These are phyloP conservation scores for Periophthalmus magnuspinnatus DNA, from an alignment of 2,797 vertebrate species.

Conservation along the genomic window DNA sequence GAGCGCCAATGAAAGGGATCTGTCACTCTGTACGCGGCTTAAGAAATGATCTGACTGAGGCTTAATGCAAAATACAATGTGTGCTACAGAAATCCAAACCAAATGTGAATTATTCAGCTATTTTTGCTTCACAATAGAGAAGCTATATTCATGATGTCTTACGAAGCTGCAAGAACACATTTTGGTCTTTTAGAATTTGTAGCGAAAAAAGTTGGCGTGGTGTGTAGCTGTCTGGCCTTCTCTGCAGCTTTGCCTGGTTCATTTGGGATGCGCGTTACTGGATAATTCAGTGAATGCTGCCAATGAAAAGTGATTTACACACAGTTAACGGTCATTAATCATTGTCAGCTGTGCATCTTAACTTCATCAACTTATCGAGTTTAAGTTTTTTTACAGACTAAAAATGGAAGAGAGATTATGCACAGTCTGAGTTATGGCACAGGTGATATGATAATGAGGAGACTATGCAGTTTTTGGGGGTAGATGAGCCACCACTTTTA, in stretches of 20 bases:
- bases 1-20: slow-evolving; percentile 61
- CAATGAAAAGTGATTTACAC: slow-evolving; percentile 3
- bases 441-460: not conserved
- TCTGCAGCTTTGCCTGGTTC: not conserved
- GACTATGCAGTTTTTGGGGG: too few relatives aligned
- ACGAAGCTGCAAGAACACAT: slow-evolving; percentile 13
- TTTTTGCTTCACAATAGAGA: slow-evolving; percentile 34
- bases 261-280: slow-evolving; percentile 1
- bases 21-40: slow-evolving; percentile 59
- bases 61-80: slow-evolving; percentile 73
- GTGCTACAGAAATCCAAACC: slow-evolving; percentile 38
- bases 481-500: too few relatives aligned
- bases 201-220: not conserved
- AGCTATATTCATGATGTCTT: slow-evolving; percentile 12
- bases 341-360: not conserved
- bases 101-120: slow-evolving; percentile 43
- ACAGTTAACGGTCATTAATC: slow-evolving; percentile 11
- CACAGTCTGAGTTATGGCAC: not conserved
- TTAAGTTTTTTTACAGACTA: not conserved
- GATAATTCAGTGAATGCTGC: not conserved
- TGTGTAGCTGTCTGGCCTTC: slow-evolving; percentile 1
- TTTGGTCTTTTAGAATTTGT: not conserved
- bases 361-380: slow-evolving; percentile 2
- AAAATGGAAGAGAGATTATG: not conserved
- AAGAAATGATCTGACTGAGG: slow-evolving; percentile 51